These are phyloP conservation scores for Abrostola triplasia DNA, from an alignment of 2,888 invertebrate species.

Conservation along the genomic window DNA sequence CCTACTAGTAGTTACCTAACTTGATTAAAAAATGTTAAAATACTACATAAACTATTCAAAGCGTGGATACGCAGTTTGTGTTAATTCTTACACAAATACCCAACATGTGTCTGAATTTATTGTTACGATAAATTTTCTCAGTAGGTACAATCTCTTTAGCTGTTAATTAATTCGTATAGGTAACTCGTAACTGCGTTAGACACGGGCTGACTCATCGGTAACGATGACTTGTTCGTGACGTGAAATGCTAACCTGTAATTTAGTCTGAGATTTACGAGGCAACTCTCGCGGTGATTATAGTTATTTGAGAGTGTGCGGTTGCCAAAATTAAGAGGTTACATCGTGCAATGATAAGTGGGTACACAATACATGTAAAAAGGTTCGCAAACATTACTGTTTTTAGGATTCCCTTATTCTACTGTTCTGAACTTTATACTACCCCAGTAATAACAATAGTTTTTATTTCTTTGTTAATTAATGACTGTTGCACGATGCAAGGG, in stretches of 20 bases:
- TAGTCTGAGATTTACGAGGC: constrained; percentile 79
- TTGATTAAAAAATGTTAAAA: no score
- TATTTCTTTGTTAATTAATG: neutral
- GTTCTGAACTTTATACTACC: neutral
- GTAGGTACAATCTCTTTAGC: constrained; percentile 25
- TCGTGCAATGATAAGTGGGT: constrained; percentile 62
- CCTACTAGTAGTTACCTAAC: no score
- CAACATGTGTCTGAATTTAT: constrained; percentile 30
- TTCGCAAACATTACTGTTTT: neutral
- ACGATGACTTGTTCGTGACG: constrained; percentile 72
- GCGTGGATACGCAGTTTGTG: constrained; percentile 20
- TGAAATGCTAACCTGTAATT: constrained; percentile 79
- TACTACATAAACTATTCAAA: constrained; percentile 19
- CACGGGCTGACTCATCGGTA: constrained; percentile 73
- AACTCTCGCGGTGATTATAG: constrained; percentile 79
- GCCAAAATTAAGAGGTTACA: constrained; percentile 79
- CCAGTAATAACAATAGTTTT: neutral
- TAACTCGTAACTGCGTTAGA: constrained; percentile 37
- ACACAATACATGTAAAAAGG: constrained; percentile 46
- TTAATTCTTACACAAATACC: constrained; percentile 25
- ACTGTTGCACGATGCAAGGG: neutral
- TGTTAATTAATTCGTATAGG: constrained; percentile 47
- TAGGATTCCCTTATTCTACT: neutral
- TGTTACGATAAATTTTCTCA: constrained; percentile 31
- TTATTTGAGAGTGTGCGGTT: constrained; percentile 73